These are phyloP conservation scores for Platyura marginata DNA, from an alignment of 1,140 invertebrate genomes.

Conservation along the genomic window DNA sequence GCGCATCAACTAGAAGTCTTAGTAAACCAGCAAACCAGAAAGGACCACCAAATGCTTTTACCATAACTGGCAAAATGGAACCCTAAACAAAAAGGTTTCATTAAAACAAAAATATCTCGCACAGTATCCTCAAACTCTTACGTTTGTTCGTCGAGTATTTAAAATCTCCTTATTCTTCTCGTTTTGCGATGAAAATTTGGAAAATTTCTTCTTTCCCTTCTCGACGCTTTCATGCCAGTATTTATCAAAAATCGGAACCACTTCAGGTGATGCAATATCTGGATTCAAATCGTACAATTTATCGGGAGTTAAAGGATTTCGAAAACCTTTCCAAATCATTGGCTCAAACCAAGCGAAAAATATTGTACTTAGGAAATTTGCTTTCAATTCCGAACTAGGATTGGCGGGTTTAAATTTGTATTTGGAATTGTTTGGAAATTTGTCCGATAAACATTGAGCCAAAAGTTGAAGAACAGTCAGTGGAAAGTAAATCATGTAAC, in stretches of 20 bases:
- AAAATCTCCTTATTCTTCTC: too few species aligned
- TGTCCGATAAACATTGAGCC: slow-evolving; percentile 67
- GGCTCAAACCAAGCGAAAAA: slow-evolving; percentile 85
- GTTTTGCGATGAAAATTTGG: slow-evolving; percentile 32
- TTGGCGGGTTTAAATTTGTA: slow-evolving; percentile 39
- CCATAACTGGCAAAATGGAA: slow-evolving; percentile 46
- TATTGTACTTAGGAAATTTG: slow-evolving; percentile 78
- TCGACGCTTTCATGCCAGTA: slow-evolving; percentile 42
- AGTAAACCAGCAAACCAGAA: slow-evolving; percentile 57
- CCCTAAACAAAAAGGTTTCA: too few species aligned
- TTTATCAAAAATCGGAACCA: slow-evolving; percentile 71
- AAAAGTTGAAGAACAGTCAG: slow-evolving; percentile 51
- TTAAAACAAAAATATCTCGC: too few species aligned
- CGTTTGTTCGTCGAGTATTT: too few species aligned
- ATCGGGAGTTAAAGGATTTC: slow-evolving; percentile 53
- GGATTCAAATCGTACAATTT: slow-evolving; percentile 85
- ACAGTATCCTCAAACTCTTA: too few species aligned
- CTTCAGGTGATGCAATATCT: slow-evolving; percentile 56
- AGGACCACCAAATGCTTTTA: slow-evolving; percentile 55
- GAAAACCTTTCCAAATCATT: slow-evolving; percentile 67
- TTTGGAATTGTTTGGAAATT: slow-evolving; percentile 42
- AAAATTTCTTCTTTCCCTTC: slow-evolving; percentile 42
- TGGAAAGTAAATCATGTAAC: slow-evolving; percentile 68
- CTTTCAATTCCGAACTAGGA: slow-evolving; percentile 67
- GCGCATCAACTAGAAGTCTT: slow-evolving; percentile 63